Conservation (phyloP, 1,140 invertebrate species). For the Asobara japonica region DNA sequence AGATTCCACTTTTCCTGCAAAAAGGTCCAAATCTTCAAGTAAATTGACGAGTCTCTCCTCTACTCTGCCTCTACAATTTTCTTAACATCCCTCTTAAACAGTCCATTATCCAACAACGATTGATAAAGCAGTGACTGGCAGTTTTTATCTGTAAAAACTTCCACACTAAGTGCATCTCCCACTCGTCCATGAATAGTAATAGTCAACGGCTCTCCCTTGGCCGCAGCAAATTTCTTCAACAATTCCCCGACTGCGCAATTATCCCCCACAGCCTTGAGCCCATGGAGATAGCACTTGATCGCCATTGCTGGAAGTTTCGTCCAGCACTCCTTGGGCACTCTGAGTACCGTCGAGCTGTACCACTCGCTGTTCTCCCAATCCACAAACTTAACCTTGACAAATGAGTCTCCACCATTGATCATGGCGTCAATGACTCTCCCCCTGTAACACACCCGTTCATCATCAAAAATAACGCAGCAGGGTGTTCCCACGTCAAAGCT, state of each 20-base stretch:
- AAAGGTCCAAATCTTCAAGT: too few species aligned
- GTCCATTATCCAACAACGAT: slow-evolving; percentile 41
- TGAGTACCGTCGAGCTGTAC: slow-evolving; percentile 32
- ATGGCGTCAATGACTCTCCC: slow-evolving; percentile 59
- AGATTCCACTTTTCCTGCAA: too few species aligned
- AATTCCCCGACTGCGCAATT: not conserved
- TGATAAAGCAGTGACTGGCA: slow-evolving; percentile 36
- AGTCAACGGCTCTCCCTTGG: not conserved
- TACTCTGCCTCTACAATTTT: not conserved
- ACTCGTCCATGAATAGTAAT: slow-evolving; percentile 31
- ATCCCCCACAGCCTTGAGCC: not conserved
- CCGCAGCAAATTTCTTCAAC: not conserved
- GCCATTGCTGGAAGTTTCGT: slow-evolving; percentile 42
- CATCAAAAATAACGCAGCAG: slow-evolving; percentile 49
- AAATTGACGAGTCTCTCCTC: too few species aligned
- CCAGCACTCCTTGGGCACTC: slow-evolving; percentile 48
- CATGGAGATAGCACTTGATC: slow-evolving; percentile 47
- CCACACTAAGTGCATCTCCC: slow-evolving; percentile 17
- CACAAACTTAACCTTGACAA: slow-evolving; percentile 68
- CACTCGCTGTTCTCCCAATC: slow-evolving; percentile 73
- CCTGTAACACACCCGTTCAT: slow-evolving; percentile 66
- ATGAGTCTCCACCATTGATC: not conserved
- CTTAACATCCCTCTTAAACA: slow-evolving; percentile 25
- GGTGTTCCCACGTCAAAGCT: slow-evolving; percentile 42
- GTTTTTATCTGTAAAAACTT: slow-evolving; percentile 41